These are phyloP conservation scores for Seladonia tumulorum DNA, from an alignment of 2,888 invertebrate genomes.

Conservation along the genomic window DNA sequence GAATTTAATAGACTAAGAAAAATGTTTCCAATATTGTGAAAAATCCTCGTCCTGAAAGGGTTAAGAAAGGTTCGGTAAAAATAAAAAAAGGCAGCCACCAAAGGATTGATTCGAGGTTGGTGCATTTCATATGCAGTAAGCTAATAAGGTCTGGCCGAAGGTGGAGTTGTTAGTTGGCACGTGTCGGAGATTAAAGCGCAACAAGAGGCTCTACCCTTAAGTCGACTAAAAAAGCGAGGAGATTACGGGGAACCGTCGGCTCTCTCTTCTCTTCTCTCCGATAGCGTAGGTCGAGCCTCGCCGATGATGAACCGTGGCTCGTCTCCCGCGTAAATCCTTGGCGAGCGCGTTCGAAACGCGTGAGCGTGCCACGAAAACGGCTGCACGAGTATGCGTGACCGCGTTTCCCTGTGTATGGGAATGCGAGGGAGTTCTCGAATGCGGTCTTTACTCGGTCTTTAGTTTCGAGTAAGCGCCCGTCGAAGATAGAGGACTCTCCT, in stretches of 20 bases:
- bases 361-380: slow-evolving; percentile 25
- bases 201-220: slow-evolving; percentile 53
- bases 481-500: slow-evolving; percentile 61
- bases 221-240: slow-evolving; percentile 48
- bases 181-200: slow-evolving; percentile 60
- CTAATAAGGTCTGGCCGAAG: slow-evolving; percentile 19
- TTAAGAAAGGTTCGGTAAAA: background rate
- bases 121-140: background rate
- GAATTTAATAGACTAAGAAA: no score
- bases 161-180: slow-evolving; percentile 44
- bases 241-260: slow-evolving; percentile 50
- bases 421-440: slow-evolving; percentile 71
- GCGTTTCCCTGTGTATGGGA: slow-evolving; percentile 50
- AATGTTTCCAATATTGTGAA: background rate
- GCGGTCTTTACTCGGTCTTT: slow-evolving; percentile 67
- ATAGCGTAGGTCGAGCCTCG: slow-evolving; percentile 65
- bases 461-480: slow-evolving; percentile 68
- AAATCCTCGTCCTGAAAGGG: background rate
- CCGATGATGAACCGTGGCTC: slow-evolving; percentile 65
- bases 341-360: slow-evolving; percentile 14
- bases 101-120: background rate
- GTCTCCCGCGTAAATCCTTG: slow-evolving; percentile 66
- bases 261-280: slow-evolving; percentile 33
- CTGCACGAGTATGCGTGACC: slow-evolving; percentile 17
- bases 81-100: background rate